Evolutionary conservation across 1,140 invertebrate genomes (phyloP).

Genomic region (Drosophila lacertosa): DNA sequence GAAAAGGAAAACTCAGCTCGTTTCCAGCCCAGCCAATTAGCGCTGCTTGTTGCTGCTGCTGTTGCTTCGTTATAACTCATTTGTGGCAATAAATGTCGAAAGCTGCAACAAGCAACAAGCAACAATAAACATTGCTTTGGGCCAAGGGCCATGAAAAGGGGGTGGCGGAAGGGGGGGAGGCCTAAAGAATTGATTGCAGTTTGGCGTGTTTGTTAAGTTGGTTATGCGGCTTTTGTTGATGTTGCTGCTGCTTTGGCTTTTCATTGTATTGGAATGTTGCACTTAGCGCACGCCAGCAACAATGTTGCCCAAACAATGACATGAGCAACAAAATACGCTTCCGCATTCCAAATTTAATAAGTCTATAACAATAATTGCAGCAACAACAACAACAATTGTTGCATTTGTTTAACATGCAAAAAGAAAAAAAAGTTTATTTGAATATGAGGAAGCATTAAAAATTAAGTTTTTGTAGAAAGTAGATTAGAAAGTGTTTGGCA

Average conservation of each 20-base stretch:
- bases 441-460: background rate
- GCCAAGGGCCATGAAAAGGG: background rate
- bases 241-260: constrained; percentile 32
- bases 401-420: constrained; percentile 11
- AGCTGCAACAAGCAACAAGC: constrained; percentile 16
- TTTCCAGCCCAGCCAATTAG: constrained; percentile 37
- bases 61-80: constrained; percentile 48
- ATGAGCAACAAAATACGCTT: constrained; percentile 40
- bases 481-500: background rate
- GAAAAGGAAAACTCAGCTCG: constrained; percentile 24
- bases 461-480: background rate
- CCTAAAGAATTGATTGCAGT: constrained; percentile 55
- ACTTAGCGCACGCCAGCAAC: constrained; percentile 50
- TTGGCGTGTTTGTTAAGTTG: constrained; percentile 42
- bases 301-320: constrained; percentile 42
- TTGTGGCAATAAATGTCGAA: constrained; percentile 52
- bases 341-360: constrained; percentile 68
- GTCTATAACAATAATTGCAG: constrained; percentile 46
- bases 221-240: constrained; percentile 5
- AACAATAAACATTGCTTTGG: constrained; percentile 22
- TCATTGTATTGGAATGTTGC: constrained; percentile 55
- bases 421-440: background rate
- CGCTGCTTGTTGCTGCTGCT: constrained; percentile 18
- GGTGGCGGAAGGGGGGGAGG: background rate
- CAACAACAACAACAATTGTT: constrained; percentile 8